A percentile compares a stretch with the other conserved stretches of the same genome.
These are phyloP conservation scores for Acrocera orbiculus DNA, from an alignment of 2,888 invertebrate species.

Conservation along the genomic window DNA sequence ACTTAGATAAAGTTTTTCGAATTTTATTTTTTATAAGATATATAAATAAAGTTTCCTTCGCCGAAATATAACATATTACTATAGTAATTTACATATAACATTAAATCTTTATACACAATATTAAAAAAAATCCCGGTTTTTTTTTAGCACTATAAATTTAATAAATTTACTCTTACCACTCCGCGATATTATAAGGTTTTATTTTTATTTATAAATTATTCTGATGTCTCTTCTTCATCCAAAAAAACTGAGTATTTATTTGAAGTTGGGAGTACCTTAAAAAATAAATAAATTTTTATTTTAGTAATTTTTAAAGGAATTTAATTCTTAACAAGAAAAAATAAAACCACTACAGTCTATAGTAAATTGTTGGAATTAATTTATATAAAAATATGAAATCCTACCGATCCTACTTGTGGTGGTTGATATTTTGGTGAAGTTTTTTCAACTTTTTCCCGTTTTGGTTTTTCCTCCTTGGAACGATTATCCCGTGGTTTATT, in stretches of 20 bases:
- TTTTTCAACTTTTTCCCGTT: constrained; percentile 29
- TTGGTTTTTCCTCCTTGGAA: constrained; percentile 25
- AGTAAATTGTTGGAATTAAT: not conserved
- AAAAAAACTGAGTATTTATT: constrained; percentile 60
- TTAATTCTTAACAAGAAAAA: not conserved
- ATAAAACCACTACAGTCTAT: too few relatives aligned
- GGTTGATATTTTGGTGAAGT: constrained; percentile 55
- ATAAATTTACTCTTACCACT: too few relatives aligned
- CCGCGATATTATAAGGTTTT: too few relatives aligned
- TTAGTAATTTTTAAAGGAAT: not conserved
- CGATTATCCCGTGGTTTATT: not conserved
- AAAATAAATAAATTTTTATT: constrained; percentile 15
- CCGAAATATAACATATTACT: too few relatives aligned
- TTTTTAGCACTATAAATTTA: too few relatives aligned
- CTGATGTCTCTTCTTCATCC: constrained; percentile 42
- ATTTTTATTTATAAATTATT: too few relatives aligned
- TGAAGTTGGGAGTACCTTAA: constrained; percentile 53
- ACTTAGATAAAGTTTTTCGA: too few relatives aligned
- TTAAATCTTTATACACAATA: too few relatives aligned
- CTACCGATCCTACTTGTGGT: constrained; percentile 48
- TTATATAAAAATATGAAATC: constrained; percentile 17
- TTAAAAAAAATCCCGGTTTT: too few relatives aligned
- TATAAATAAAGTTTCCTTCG: too few relatives aligned
- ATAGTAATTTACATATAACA: too few relatives aligned
- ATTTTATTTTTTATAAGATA: too few relatives aligned